Evolutionary conservation across 2,888 invertebrate species (phyloP).

Genomic region (Dione juno): DNA sequence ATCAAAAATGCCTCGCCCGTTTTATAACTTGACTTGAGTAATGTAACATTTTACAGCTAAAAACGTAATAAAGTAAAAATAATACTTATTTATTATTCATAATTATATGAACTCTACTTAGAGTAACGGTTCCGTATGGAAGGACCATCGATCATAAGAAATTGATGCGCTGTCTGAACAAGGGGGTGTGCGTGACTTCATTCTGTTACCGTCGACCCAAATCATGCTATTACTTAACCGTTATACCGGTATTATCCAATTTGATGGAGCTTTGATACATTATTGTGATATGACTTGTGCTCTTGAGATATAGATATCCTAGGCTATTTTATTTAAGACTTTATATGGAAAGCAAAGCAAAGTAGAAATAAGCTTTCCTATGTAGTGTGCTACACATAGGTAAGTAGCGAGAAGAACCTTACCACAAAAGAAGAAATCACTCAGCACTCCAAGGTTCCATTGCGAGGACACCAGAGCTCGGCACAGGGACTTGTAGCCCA

Average conservation of each 20-base stretch:
- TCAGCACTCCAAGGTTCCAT: too few species aligned
- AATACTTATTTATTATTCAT: not conserved
- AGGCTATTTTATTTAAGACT: not conserved
- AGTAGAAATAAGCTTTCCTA: too few species aligned
- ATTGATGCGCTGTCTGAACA: conserved; percentile 16
- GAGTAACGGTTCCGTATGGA: not conserved
- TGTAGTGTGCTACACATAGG: too few species aligned
- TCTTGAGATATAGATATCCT: not conserved
- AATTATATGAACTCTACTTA: not conserved
- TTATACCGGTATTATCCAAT: conserved; percentile 15
- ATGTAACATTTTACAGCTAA: too few species aligned
- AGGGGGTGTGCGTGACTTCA: conserved; percentile 29
- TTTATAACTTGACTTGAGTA: too few species aligned
- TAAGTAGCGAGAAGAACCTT: too few species aligned
- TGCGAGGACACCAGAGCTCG: too few species aligned
- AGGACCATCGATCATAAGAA: conserved; percentile 19
- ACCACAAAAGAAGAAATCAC: too few species aligned
- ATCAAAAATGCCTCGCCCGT: too few species aligned
- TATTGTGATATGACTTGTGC: not conserved
- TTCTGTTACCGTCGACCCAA: conserved; percentile 24
- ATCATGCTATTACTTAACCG: conserved; percentile 25
- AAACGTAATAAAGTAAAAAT: too few species aligned
- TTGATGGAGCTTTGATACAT: conserved; percentile 1
- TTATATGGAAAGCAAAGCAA: too few species aligned
- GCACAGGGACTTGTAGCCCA: too few species aligned